Conservation (phyloP, 2,888 invertebrate genomes). For the Morinoia aosen region DNA sequence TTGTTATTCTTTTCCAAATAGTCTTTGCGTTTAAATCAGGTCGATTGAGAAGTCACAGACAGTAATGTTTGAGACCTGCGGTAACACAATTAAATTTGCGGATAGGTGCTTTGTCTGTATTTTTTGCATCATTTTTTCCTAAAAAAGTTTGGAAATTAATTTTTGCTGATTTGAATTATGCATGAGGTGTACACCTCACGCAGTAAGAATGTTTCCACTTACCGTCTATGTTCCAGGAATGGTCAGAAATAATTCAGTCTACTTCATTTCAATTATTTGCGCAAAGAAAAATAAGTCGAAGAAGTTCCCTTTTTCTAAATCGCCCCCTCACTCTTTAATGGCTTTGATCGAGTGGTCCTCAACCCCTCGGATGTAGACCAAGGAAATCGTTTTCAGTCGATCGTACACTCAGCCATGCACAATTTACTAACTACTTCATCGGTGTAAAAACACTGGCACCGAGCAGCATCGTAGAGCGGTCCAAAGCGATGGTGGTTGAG, state of each 20-base stretch:
- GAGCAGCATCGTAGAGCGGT: background rate
- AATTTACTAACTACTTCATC: background rate
- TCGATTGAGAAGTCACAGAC: no score
- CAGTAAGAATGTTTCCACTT: background rate
- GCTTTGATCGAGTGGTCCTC: background rate
- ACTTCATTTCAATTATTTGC: background rate
- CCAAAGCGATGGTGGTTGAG: background rate
- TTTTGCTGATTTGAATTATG: no score
- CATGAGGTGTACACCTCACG: no score
- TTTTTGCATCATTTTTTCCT: no score
- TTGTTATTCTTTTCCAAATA: no score
- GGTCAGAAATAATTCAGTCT: background rate
- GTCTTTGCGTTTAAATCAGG: no score
- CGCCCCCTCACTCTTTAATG: background rate
- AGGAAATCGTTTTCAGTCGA: background rate
- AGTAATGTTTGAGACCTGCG: no score
- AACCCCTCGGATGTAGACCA: background rate
- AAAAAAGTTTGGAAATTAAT: no score
- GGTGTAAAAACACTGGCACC: background rate
- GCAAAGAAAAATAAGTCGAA: background rate
- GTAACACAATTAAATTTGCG: no score
- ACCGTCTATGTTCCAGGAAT: background rate
- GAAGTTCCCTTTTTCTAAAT: background rate
- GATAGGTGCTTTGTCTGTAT: no score
- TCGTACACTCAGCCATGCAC: background rate